Conservation (phyloP, 2,797 vertebrate species). For the Atherinosoma microstoma region DNA sequence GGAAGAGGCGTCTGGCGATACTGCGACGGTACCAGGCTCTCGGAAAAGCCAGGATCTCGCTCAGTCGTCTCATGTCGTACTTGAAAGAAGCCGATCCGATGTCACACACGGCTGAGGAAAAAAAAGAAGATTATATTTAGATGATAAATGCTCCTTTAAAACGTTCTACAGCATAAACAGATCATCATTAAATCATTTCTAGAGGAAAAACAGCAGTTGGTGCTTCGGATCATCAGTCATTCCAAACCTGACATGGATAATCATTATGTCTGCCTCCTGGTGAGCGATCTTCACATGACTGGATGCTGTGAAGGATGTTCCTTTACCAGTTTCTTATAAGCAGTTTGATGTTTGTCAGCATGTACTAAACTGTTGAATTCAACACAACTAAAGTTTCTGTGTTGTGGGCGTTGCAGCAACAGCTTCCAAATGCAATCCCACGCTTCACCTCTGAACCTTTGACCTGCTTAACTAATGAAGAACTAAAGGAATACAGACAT, state of each 20-base stretch:
- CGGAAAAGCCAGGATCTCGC: slow-evolving; percentile 97
- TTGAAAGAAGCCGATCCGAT: slow-evolving; percentile 99
- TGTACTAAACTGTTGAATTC: neutral
- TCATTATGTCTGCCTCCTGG: neutral
- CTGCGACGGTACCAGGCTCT: slow-evolving; percentile 98
- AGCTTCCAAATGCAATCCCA: neutral
- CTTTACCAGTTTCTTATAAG: neutral
- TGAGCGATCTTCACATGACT: neutral
- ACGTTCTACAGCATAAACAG: neutral
- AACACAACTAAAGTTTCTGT: neutral
- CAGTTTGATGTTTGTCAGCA: neutral
- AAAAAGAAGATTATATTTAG: neutral
- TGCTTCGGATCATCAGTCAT: neutral
- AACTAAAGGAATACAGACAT: neutral
- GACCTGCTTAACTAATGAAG: too few relatives aligned
- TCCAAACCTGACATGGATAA: neutral
- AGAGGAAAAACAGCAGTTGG: neutral
- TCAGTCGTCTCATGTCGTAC: slow-evolving; percentile 97
- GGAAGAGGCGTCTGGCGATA: slow-evolving; percentile 95
- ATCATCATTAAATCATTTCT: neutral
- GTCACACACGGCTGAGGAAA: slow-evolving; percentile 92
- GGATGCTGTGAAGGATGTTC: neutral
- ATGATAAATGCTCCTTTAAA: neutral
- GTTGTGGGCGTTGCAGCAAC: neutral
- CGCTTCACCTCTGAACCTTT: neutral